A percentile compares a stretch with the other conserved stretches of the same genome.
phyloP scores from a whole-genome alignment of 2,888 invertebrate genomes.

The Macaria liturata region DNA sequence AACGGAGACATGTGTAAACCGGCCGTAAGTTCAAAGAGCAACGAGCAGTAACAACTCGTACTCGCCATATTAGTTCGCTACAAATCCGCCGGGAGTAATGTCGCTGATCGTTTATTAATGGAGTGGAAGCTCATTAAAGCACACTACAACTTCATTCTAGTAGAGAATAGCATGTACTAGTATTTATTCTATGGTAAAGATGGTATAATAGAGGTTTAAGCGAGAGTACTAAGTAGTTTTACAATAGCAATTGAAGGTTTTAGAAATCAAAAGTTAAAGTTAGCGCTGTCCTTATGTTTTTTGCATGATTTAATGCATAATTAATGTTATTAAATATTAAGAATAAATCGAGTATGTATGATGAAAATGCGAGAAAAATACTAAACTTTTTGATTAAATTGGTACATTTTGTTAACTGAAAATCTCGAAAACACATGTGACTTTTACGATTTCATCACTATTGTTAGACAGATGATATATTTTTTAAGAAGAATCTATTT shows the following conservation, averaged over 20 bases:
- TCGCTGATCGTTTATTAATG: conserved; percentile 36
- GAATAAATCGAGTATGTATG: neutral
- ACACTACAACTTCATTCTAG: neutral
- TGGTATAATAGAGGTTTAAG: no score
- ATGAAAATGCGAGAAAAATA: neutral
- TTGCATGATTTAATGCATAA: no score
- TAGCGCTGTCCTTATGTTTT: no score
- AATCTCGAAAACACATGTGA: neutral
- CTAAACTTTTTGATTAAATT: neutral
- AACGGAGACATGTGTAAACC: no score
- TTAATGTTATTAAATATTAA: no score
- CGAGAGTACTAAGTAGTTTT: no score
- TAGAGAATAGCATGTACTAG: no score
- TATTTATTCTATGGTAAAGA: no score
- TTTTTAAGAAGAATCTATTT: no score
- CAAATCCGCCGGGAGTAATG: conserved; percentile 15
- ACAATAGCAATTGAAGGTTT: no score
- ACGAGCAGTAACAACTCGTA: neutral
- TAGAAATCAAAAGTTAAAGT: no score
- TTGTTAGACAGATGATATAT: neutral
- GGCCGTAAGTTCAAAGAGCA: no score
- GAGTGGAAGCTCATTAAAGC: conserved; percentile 43
- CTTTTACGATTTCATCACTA: neutral
- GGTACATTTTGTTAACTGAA: neutral
- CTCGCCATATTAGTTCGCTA: neutral